Evolutionary conservation across 2,797 vertebrate species (phyloP), one percentile per base, ranked within the genome.

Genomic region (Hippocampus kuda): DNA sequence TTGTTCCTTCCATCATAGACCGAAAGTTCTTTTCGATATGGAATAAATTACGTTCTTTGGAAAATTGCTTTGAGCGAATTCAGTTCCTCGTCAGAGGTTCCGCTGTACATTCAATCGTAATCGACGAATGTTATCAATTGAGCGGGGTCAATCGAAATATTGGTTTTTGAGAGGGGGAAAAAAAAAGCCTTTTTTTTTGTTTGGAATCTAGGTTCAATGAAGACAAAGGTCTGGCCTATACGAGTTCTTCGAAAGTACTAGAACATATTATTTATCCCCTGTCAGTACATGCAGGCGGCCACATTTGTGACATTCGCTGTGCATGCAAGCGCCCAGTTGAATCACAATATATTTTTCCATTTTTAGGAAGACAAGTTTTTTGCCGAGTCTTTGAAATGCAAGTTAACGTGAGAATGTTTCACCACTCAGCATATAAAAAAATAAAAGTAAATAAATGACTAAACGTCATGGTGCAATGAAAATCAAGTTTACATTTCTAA

Each of bases 401-500:
- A 74, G 69, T 71, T 78, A 81, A 24, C 66, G 67, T 26, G 24
- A 78, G 85, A 89, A 88, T 88, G 85, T 87, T 82, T 84, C 78
- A 84, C 79, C 80, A 72, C 78, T 69, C 84, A 83, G 78, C 80
- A 78, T 77, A 84, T 78, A 54, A 86, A 77, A 84, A 72, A 77
- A 79, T 87, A 86, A 87, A 85, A 84, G 5, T 5, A 87, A 81
- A 84, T 79, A 80, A 62, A 62, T 16, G 38, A 24, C 26, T n/a
- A 65, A 65, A 16, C 26, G 41, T 24, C 54, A 18, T 27, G 66
- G 66, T 67, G 66, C 66, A 85, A 49, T 61, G 49, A 4, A 61
- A 63, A 88, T 68, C 83, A 74, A 81, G 89, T 90, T 91, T 91
- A 89, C 88, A 88, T 89, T 87, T 83, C 77, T 77, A 84, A 84